These are phyloP conservation scores for Ametastegia equiseti DNA, from an alignment of 2,888 invertebrate genomes.

Conservation along the genomic window DNA sequence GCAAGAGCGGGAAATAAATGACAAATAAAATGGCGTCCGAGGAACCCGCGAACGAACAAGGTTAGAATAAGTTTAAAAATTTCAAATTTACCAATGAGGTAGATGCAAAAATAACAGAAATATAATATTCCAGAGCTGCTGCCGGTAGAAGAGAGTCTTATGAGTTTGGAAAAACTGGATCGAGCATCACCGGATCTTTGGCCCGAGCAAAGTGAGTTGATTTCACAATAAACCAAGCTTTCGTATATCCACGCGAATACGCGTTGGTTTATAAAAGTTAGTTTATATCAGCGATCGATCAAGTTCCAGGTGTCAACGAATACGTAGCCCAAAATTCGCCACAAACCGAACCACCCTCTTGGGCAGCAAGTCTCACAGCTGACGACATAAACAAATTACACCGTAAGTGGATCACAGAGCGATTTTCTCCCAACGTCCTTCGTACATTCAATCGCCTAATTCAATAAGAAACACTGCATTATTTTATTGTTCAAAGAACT, in stretches of 20 bases:
- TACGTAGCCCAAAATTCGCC: slow-evolving; percentile 85
- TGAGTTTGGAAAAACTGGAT: slow-evolving; percentile 94
- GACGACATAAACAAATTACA: slow-evolving; percentile 88
- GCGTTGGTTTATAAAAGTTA: slow-evolving; percentile 50
- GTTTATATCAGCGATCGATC: slow-evolving; percentile 64
- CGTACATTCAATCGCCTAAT: neutral
- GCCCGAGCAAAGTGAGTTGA: slow-evolving; percentile 94
- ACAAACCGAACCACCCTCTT: slow-evolving; percentile 81
- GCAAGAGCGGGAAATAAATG: slow-evolving; percentile 40
- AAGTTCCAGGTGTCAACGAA: slow-evolving; percentile 94
- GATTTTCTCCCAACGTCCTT: neutral
- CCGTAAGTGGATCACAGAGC: slow-evolving; percentile 80
- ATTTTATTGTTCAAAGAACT: slow-evolving; percentile 78
- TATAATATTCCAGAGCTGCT: slow-evolving; percentile 62
- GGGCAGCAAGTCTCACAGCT: slow-evolving; percentile 83
- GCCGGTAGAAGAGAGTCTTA: slow-evolving; percentile 84
- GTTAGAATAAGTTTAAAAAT: slow-evolving; percentile 76
- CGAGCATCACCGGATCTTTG: slow-evolving; percentile 97
- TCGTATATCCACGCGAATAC: slow-evolving; percentile 28
- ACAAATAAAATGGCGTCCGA: slow-evolving; percentile 81
- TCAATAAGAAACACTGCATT: slow-evolving; percentile 22
- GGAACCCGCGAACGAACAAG: slow-evolving; percentile 80
- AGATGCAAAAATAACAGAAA: slow-evolving; percentile 30
- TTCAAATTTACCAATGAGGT: slow-evolving; percentile 51
- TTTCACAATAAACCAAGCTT: slow-evolving; percentile 49